Evolutionary conservation across 2,888 invertebrate genomes (phyloP), one percentile per base, ranked within the genome.

Genomic region (Pteria penguin): DNA sequence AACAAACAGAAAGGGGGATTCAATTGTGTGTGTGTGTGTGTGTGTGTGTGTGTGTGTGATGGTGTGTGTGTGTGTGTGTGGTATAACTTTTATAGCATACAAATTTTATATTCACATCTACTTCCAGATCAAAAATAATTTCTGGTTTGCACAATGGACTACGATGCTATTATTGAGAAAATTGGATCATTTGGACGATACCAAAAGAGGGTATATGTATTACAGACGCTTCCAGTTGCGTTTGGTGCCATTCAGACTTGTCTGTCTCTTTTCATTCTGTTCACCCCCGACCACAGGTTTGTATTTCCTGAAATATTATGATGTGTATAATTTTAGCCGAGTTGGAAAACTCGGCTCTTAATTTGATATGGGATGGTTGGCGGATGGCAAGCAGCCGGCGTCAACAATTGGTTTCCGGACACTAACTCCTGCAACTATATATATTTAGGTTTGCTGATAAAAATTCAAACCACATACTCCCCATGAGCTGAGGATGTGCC

Each of bases 231-330:
- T 4, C 76, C 76, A n/a, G 45, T 63, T 27, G 33, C 72, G 14
- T 76, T 76, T 54, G 60, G 72, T 22, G 72, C 71, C 2, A 72
- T 76, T 24, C 76, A 76, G 32, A 76, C 72, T 2, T 67, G 67
- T 8, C 52, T 76, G 5, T 67, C 76, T 26, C 57, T 76, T 31
- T 76, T 76, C 18, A 76, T 76, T 31, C 58, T 76, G 0, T 72
- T 72, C 22, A 52, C 62, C 11, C 76, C 76, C 5, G 61, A 72
- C n/a, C 76, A 76, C 63, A 76, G 76, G 76, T 76, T 57, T 55
- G 24, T 36, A 18, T 11, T 22, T n/a, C 22, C 18, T 52, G 22
- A 11, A n/a, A 55, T 55, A 55, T 55, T n/a, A 24, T 57, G 22
- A 26, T 22, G 27, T 4, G 18, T 61, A 18, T 22, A 61, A 32